Conservation (phyloP, 2,113 vertebrate species). For the Pedetes capensis region DNA sequence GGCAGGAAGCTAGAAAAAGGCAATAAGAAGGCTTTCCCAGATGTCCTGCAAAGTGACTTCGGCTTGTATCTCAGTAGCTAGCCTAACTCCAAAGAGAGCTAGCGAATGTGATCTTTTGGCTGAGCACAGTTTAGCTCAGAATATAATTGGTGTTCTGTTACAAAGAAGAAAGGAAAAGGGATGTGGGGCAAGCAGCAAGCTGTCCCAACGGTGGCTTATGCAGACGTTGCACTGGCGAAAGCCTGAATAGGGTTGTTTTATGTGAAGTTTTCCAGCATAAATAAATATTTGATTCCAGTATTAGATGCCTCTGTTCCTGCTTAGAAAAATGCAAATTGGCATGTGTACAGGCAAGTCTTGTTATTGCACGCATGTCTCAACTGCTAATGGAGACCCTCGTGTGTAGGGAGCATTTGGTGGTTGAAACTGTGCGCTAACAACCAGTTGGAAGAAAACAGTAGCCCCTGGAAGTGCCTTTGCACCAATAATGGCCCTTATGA, state of each 20-base stretch:
- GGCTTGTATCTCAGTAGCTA: not conserved
- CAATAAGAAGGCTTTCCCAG: not conserved
- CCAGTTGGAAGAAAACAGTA: not conserved
- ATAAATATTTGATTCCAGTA: constrained; percentile 17
- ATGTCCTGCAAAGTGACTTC: not conserved
- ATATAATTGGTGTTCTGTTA: not conserved
- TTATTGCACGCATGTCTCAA: not conserved
- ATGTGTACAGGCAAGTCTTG: not conserved
- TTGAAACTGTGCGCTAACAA: not conserved
- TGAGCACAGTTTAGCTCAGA: not conserved
- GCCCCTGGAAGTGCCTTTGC: constrained; percentile 16
- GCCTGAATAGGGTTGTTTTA: not conserved
- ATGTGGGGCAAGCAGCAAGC: not conserved
- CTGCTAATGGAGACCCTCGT: constrained; percentile 38
- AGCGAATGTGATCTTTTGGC: not conserved
- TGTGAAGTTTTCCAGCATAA: not conserved
- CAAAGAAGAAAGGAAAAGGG: not conserved
- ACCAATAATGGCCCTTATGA: constrained; percentile 65
- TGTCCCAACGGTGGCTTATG: rapidly evolving
- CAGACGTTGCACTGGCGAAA: rapidly evolving
- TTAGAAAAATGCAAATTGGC: constrained; percentile 12
- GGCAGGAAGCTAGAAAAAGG: not conserved
- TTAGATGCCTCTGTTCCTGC: not conserved
- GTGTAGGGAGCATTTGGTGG: not conserved
- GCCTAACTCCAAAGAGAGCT: not conserved